Evolutionary conservation across 2,113 vertebrate species (phyloP), one percentile per base, ranked within the genome.

Genomic region (Polypterus senegalus): DNA sequence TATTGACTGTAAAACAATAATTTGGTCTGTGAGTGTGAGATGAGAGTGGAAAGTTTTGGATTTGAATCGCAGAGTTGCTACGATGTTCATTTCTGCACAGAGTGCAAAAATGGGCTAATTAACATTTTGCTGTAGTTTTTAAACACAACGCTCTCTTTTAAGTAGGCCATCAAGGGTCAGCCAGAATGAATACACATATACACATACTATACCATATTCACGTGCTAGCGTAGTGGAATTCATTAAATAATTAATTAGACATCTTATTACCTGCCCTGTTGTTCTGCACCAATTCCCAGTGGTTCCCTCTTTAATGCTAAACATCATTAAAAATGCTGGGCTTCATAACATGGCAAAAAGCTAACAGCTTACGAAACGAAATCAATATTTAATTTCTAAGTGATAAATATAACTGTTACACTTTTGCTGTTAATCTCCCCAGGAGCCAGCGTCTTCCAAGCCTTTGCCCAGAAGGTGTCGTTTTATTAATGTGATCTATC

Each of bases 351-450:
- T 45, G 56, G 56, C 56, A 58, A 58, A 58, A 58, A 45, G 56
- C 27, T 58, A 58, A 58, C 56, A 58, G 56, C 11, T 5, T 58
- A 45, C 10, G 44, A 58, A 58, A 58, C 43, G 5, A 5, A 58
- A 58, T 58, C 56, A 58, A 58, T 58, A 58, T 58, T 58, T 58
- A 58, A 58, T 58, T 58, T 58, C 56, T 58, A 58, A 58, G 43
- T 45, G 56, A 58, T 58, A 58, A 58, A 58, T 58, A 58, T 7
- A 58, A 58, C 56, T 58, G 56, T 58, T 58, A 58, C 43, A 58
- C 27, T 43, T 58, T 43, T 58, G 56, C 43, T 4, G 56, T 58
- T 45, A 57, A 58, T 58, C 56, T 58, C 56, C 43, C 6, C 46
- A 45, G 56, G 56, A 58, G 56, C 56, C 56, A 45, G n/a, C 46